Evolutionary conservation across 2,888 invertebrate genomes (phyloP), one percentile per base, ranked within the genome.

Genomic region (Nomada fabriciana): DNA sequence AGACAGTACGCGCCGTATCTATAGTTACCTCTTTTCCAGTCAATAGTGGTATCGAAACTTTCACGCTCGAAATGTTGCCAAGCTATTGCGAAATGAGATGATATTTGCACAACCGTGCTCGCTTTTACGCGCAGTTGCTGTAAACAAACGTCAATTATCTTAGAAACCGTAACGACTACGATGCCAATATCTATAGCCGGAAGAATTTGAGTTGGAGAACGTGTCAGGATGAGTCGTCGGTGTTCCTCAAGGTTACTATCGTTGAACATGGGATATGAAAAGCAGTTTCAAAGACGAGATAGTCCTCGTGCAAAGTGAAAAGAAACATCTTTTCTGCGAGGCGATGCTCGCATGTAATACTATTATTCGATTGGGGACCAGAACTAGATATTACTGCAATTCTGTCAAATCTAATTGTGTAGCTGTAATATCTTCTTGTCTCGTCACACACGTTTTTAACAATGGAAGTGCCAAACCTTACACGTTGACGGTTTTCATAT

Each of bases 41-140:
- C 43, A 53, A 53, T 50, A 63, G 68, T 55, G 42, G 65, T 84
- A 83, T 80, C 77, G 57, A 69, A 70, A 84, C 84, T 84, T 83
- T 84, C 84, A 83, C 83, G 71, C 55, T 75, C 77, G 77, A 72
- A 77, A 73, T 65, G 64, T 52, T 69, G 70, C 25, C 20, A 7
- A 65, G 3, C 9, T 53, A 67, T 84, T 83, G 55, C 80, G 80
- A 84, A 83, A 84, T 77, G 65, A 36, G 74, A 68, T 59, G 69
- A 80, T 76, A 76, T 83, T 84, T 76, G 65, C 73, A 69, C 65
- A 74, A 79, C 59, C 65, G 47, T 18, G 25, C 7, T 42, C 23
- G n/a, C 23, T 25, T 75, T 10, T 15, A 1, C 25, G 53, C 20
- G 42, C 25, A n/a, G 53, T 65, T 5, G 23, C 52, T 53, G 18